Base-by-base conservation (phyloP, 2,113 vertebrate genomes). In the Lycocorax pyrrhopterus region DNA sequence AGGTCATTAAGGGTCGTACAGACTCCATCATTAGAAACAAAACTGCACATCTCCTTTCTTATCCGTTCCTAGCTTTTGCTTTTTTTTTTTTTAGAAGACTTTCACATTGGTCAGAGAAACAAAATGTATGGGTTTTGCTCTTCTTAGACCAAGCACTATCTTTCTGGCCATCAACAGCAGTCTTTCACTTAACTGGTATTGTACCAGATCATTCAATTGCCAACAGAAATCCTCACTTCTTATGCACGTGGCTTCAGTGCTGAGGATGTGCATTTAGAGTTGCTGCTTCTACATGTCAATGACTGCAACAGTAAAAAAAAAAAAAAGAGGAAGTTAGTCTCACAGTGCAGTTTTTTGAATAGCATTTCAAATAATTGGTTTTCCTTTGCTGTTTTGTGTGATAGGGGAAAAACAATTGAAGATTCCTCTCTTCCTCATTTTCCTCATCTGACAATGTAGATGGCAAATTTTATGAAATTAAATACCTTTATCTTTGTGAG, bases 21-120 rank as follows among this genome's bases (percentile, higher is more conserved):
- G 89, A 87, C 81, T 89, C 62, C 87, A 81, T 94, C 83, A 82
- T 95, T 95, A 96, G 91, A 93, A 96, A 88, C 63, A 83, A 92
- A 93, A 92, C 80, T 55, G 19, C 55, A 85, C 71, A 69, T 87
- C 78, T 89, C 37, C 68, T 85, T 90, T 92, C 59, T 77, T 79
- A 51, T n/a, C 76, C 33, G 2, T 69, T 78, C 37, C 39, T 71
- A 78, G 26, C 25, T 26, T 60, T 80, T 76, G 64, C 10, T 8
- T 25, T 21, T 41, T 47, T 76, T 76, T 16, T 52, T 64, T 82
- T 76, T 19, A 41, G 16, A 21, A 85, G n/a, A 29, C 39, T 81
- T 93, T 83, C 39, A 55, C 76, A 81, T 13, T 94, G 90, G 86
- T 80, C 47, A 73, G 33, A 88, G 79, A 93, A 91, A 74, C 35